phyloP scores from a whole-genome alignment of 1,140 invertebrate genomes.

The Theocolax elegans region DNA sequence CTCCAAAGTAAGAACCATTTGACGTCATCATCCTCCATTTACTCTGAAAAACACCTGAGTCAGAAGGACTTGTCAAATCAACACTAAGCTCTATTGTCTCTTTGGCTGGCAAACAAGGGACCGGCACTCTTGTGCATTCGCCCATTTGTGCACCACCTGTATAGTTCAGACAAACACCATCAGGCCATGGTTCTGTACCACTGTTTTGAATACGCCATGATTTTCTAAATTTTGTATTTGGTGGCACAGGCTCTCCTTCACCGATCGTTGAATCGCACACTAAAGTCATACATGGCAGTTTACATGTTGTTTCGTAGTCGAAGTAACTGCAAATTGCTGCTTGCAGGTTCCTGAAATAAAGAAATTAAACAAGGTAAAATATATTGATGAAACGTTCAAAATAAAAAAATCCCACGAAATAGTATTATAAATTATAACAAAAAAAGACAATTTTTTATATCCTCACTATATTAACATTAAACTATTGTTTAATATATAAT shows the following conservation, averaged over 20 bases:
- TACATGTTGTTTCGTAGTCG: slow-evolving; percentile 79
- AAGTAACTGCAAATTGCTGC: slow-evolving; percentile 95
- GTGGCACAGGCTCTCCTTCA: slow-evolving; percentile 79
- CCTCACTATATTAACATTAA: no score
- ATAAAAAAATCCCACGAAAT: no score
- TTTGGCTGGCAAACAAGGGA: slow-evolving; percentile 75
- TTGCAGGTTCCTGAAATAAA: slow-evolving; percentile 88
- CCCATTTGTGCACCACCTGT: slow-evolving; percentile 73
- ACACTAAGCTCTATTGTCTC: slow-evolving; percentile 76
- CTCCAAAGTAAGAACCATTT: slow-evolving; percentile 85
- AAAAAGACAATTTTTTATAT: no score
- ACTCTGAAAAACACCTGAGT: slow-evolving; percentile 79
- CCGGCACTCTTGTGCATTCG: slow-evolving; percentile 70
- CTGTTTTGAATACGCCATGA: slow-evolving; percentile 85
- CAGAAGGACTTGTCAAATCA: slow-evolving; percentile 75
- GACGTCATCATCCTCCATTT: slow-evolving; percentile 86
- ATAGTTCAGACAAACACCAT: slow-evolving; percentile 78
- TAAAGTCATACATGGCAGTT: slow-evolving; percentile 82
- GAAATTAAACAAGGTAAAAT: background rate
- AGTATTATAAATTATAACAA: no score
- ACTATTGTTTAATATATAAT: no score
- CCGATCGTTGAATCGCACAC: slow-evolving; percentile 82
- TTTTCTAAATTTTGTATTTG: slow-evolving; percentile 81
- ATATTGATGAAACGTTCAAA: no score
- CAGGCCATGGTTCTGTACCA: slow-evolving; percentile 82